Evolutionary conservation across 2,888 invertebrate species (phyloP).

Genomic region (Antheraea yamamai): DNA sequence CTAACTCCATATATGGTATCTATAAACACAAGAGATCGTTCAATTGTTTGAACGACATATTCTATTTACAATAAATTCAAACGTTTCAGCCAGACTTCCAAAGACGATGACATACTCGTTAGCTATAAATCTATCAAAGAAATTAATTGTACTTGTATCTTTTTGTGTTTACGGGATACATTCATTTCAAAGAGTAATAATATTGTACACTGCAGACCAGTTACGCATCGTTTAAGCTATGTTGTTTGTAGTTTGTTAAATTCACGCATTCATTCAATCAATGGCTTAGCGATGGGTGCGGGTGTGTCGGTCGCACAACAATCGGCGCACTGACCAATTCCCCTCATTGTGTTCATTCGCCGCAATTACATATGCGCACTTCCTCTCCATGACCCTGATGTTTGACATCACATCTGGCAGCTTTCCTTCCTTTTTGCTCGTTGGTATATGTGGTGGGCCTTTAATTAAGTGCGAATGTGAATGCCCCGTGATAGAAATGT

Average conservation of each 20-base stretch:
- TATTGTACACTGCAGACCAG: constrained; percentile 37
- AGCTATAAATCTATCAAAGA: background rate
- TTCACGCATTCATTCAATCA: constrained; percentile 76
- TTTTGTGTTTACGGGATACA: background rate
- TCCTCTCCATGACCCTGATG: constrained; percentile 69
- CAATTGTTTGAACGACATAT: no score
- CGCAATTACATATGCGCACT: constrained; percentile 77
- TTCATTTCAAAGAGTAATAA: constrained; percentile 24
- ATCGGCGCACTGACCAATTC: constrained; percentile 77
- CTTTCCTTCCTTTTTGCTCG: constrained; percentile 52
- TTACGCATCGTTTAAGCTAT: constrained; percentile 62
- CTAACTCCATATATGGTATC: no score
- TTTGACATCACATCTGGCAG: constrained; percentile 60
- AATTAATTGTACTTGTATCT: constrained; percentile 7
- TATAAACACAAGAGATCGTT: no score
- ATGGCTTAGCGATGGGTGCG: constrained; percentile 68
- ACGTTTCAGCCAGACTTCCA: no score
- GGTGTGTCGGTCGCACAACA: constrained; percentile 80
- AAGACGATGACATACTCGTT: no score
- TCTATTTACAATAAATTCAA: no score
- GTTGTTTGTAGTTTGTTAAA: constrained; percentile 62
- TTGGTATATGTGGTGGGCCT: constrained; percentile 49
- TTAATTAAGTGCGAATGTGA: background rate
- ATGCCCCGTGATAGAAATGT: background rate
- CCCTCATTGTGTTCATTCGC: constrained; percentile 78